These are phyloP conservation scores for Ibidorhyncha struthersii DNA, from an alignment of 2,113 vertebrate genomes.

Conservation along the genomic window DNA sequence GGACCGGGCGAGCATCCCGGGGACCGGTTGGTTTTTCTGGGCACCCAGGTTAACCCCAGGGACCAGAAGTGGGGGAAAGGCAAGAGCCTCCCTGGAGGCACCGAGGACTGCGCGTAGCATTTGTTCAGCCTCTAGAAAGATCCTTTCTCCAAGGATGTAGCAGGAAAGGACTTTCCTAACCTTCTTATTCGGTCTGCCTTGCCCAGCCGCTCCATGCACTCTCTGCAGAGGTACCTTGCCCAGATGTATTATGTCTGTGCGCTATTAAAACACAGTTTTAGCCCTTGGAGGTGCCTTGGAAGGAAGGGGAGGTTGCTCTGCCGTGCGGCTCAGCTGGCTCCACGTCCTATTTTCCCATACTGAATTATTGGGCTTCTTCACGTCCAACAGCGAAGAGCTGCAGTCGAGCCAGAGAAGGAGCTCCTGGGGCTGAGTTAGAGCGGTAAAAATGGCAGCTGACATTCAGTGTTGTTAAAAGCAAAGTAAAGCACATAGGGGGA, in stretches of 20 bases:
- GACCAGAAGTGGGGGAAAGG: not conserved
- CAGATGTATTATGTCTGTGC: rapidly evolving
- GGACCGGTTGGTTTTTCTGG: too few relatives aligned
- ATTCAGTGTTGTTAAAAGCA: not conserved
- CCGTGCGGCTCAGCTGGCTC: not conserved
- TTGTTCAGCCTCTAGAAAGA: not conserved
- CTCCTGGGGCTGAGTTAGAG: not conserved
- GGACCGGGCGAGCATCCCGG: rapidly evolving
- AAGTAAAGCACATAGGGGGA: not conserved
- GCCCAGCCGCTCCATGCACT: rapidly evolving
- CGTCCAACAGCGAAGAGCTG: not conserved
- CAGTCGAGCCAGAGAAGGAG: not conserved
- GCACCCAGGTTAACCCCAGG: not conserved
- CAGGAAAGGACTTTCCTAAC: not conserved
- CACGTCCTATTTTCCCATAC: not conserved
- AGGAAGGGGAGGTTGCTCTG: not conserved
- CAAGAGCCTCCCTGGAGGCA: not conserved
- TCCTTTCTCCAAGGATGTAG: not conserved
- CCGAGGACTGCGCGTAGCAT: rapidly evolving
- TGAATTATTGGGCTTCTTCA: not conserved
- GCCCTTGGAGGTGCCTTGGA: not conserved
- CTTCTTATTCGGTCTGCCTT: not conserved
- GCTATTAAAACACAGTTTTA: not conserved
- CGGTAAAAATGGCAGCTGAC: not conserved
- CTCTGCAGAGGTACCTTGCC: not conserved